Evolutionary conservation across 2,888 invertebrate genomes (phyloP), one percentile per base, ranked within the genome.

Genomic region (Ferrisia virgata): DNA sequence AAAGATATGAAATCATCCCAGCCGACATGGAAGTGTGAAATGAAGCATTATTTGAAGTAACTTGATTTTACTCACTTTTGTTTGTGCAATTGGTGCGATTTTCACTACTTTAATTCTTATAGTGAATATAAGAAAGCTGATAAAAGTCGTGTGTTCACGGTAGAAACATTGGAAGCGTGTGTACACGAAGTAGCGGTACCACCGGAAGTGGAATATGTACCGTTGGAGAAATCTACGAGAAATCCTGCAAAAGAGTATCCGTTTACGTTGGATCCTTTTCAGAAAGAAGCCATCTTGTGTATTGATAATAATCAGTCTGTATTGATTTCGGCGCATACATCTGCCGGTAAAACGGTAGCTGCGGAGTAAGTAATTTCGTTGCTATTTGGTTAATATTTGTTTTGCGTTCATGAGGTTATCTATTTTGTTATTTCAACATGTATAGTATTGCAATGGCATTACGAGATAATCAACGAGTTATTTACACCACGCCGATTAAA

Each of bases 401-500:
- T 31, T 8, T 40, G 8, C 5, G 39, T 31, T 31, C 31, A 33
- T 76, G 28, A 8, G 15, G 2, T 8, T 13, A 13, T 13, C n/a
- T 3, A 28, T 64, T 3, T 22, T n/a, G 18, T 40, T 80, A 9
- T 1, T 2, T 28, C 47, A 86, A 82, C 72, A 94, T 94, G 89
- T 97, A 98, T 91, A 96, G 98, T 0, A 96, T 99, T 88, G 99
- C 99, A 0, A 92, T 95, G 88, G 98, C 98, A 0, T 89, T 99
- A 84, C 93, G 94, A 86, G 94, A 95, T 87, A 97, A 98, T 88
- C 99, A 99, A 89, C 91, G 99, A 87, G 99, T 99, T 0, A 99
- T 99, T 87, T 99, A 99, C 89, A 99, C 99, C 15, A 99, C 99
- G 11, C 99, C 99, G 0, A 99, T 99, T 87, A 99, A 99, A 89